Evolutionary conservation across 2,113 vertebrate species (phyloP), one percentile per base, ranked within the genome.

Genomic region (Aptenodytes forsteri): DNA sequence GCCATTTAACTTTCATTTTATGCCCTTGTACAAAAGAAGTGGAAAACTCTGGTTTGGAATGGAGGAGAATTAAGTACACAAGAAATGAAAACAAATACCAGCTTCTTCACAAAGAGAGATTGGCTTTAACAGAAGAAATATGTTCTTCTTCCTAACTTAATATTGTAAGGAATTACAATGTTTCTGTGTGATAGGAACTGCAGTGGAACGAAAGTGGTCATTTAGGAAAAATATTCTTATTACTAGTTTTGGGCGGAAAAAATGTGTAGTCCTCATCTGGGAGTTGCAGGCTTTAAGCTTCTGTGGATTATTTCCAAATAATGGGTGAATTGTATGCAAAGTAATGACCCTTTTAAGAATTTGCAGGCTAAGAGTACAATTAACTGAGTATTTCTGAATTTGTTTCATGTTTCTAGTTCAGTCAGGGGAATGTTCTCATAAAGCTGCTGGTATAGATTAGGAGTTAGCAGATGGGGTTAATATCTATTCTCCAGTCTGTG

Each of bases 191-290:
- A 78, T 67, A 56, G 22, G 19, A 95, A 58, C 79, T 72, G n/a
- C 52, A 81, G 47, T 77, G 49, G 52, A 92, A 79, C 3, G 11
- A 44, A 91, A 91, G 30, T 58, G 16, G 27, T 86, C 16, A 40
- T 87, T 87, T 92, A 93, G 76, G 65, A 96, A 94, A 84, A 87
- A 55, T 77, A 92, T 52, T 89, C n/a, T 42, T 72, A 30, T 62
- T 78, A 32, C 25, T 83, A 47, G 40, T 84, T 95, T 91, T 23
- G 40, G 49, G 42, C 82, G 65, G 62, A 87, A 95, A 85, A 52
- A 95, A 75, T 4, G 2, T 22, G 8, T 75, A 76, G 69, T 29
- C 54, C 55, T 71, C 52, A 40, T 72, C 30, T 54, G 52, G 66
- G 56, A 85, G 65, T 40, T 93, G 34, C 25, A 80, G 20, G 16